A percentile compares a stretch with the other conserved stretches of the same genome.
Evolutionary conservation across 2,113 vertebrate species (phyloP).

Genomic region (human (Homo sapiens)): DNA sequence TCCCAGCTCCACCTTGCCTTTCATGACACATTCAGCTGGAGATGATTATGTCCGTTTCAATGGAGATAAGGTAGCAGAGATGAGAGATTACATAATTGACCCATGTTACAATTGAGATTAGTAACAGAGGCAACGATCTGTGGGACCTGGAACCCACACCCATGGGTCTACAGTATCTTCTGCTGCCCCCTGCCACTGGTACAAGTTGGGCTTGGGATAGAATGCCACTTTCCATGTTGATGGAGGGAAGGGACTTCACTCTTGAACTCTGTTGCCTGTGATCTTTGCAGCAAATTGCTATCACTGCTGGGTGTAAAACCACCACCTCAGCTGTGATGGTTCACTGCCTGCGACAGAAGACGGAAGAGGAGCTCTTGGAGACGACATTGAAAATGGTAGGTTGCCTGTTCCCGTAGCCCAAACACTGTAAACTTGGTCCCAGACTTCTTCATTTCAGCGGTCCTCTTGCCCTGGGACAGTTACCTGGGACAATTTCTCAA

Average conservation of each 20-base stretch:
- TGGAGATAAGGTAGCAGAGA: neutral
- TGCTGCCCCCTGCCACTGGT: neutral
- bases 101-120: neutral
- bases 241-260: rapidly evolving
- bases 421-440: no score
- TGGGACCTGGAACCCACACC: neutral
- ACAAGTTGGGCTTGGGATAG: no score
- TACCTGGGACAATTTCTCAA: no score
- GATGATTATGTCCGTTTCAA: neutral
- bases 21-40: neutral
- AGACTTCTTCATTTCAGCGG: no score
- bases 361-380: no score
- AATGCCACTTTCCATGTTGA: rapidly evolving
- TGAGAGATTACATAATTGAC: rapidly evolving
- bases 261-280: neutral
- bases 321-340: no score
- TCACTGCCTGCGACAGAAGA: no score
- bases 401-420: no score
- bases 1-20: no score
- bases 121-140: neutral
- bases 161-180: neutral
- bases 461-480: no score
- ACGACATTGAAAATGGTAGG: no score
- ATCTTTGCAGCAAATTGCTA: neutral
- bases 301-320: no score